phyloP scores from a whole-genome alignment of 1,140 invertebrate species.

The Drosophila kanapiae region DNA sequence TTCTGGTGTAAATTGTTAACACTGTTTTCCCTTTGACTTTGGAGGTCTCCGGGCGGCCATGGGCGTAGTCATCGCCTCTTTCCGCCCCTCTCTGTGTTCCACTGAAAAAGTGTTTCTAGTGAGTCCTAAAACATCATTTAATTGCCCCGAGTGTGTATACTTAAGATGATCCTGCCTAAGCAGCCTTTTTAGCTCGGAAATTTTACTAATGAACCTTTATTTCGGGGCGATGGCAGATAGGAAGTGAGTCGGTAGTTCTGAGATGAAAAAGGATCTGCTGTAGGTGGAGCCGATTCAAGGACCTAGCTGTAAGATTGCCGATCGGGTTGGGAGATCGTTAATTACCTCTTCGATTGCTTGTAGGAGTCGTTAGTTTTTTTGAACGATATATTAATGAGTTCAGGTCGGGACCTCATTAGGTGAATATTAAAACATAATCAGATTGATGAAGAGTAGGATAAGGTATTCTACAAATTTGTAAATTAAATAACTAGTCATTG shows the following conservation, averaged over 20 bases:
- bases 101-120: slow-evolving; percentile 46
- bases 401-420: not conserved
- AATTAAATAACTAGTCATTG: not conserved
- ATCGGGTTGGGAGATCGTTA: slow-evolving; percentile 21
- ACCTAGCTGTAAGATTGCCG: slow-evolving; percentile 3
- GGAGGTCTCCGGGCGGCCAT: slow-evolving; percentile 35
- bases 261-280: slow-evolving; percentile 13
- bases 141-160: slow-evolving; percentile 32
- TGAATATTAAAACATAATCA: not conserved
- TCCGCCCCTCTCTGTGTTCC: slow-evolving; percentile 40
- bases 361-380: not conserved
- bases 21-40: slow-evolving; percentile 51
- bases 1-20: slow-evolving; percentile 67
- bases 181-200: slow-evolving; percentile 29
- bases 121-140: slow-evolving; percentile 49
- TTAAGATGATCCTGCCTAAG: slow-evolving; percentile 27
- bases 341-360: slow-evolving; percentile 8
- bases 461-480: not conserved
- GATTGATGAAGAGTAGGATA: not conserved
- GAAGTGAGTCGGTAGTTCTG: slow-evolving; percentile 39
- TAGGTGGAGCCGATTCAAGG: slow-evolving; percentile 15
- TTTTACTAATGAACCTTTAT: slow-evolving; percentile 41
- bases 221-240: slow-evolving; percentile 20
- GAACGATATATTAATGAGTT: slow-evolving; percentile 15
- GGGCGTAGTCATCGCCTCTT: slow-evolving; percentile 30